Conservation (phyloP, 2,888 invertebrate species). For the Ichneumon xanthorius region DNA sequence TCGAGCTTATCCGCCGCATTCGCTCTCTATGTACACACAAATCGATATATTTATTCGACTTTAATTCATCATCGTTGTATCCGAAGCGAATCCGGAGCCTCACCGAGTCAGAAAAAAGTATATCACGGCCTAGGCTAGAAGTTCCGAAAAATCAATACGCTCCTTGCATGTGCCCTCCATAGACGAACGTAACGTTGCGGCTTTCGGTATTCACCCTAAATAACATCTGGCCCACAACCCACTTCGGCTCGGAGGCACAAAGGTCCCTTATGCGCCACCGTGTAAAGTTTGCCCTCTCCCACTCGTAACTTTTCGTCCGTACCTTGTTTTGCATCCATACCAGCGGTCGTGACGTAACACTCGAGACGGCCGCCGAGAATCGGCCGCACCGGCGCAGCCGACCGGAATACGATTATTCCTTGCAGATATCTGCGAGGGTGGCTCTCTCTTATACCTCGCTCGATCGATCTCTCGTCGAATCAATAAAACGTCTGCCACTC, state of each 20-base stretch:
- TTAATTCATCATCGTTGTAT: not conserved
- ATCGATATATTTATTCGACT: not conserved
- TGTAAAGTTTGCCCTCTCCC: not conserved
- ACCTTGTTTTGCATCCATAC: not conserved
- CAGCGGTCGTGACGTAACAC: slow-evolving; percentile 8
- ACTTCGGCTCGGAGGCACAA: too few species aligned
- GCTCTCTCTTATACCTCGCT: slow-evolving; percentile 27
- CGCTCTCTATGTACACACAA: too few species aligned
- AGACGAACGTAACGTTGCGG: not conserved
- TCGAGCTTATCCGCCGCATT: not conserved
- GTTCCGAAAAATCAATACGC: slow-evolving; percentile 61
- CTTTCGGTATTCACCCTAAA: slow-evolving; percentile 32
- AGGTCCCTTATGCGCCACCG: too few species aligned
- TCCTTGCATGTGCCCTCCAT: slow-evolving; percentile 47
- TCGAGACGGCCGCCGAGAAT: not conserved
- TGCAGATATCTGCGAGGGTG: slow-evolving; percentile 1
- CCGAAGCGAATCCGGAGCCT: not conserved
- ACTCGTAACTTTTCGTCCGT: not conserved
- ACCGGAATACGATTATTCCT: slow-evolving; percentile 17
- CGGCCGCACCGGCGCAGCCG: not conserved
- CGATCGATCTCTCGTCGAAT: slow-evolving; percentile 64
- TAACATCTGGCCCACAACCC: not conserved
- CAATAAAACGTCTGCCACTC: slow-evolving; percentile 59
- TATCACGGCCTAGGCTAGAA: slow-evolving; percentile 30
- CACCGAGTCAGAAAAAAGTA: too few species aligned